These are phyloP conservation scores for Apogon talboti DNA, from an alignment of 2,797 vertebrate species.

Conservation along the genomic window DNA sequence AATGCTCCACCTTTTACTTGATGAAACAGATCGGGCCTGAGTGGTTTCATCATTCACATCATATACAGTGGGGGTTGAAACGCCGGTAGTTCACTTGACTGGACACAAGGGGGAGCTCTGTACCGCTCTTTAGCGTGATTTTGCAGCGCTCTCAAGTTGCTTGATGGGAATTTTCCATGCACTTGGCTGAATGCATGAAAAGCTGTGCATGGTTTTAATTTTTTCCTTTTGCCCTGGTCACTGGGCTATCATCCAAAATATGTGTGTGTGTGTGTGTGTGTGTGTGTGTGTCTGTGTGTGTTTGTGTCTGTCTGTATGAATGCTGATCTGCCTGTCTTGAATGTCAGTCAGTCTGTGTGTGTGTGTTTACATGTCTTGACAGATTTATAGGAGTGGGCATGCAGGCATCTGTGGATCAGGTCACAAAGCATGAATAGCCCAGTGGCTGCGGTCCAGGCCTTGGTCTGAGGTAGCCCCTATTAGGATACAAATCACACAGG, in stretches of 20 bases:
- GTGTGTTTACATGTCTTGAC: constrained; percentile 66
- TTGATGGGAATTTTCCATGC: constrained; percentile 82
- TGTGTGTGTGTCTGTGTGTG: constrained; percentile 62
- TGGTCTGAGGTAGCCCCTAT: constrained; percentile 69
- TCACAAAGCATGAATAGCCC: constrained; percentile 73
- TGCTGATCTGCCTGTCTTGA: constrained; percentile 39
- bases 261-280: constrained; percentile 33
- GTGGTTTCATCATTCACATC: constrained; percentile 39
- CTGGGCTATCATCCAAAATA: constrained; percentile 54
- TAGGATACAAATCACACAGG: constrained; percentile 71
- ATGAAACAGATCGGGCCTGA: constrained; percentile 44
- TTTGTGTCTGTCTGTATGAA: constrained; percentile 37
- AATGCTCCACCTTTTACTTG: constrained; percentile 46
- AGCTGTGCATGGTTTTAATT: constrained; percentile 65
- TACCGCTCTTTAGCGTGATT: constrained; percentile 12
- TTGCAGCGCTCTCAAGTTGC: constrained; percentile 32
- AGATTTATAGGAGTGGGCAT: constrained; percentile 71
- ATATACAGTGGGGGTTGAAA: not conserved
- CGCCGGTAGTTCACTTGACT: constrained; percentile 23
- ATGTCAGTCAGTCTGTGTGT: constrained; percentile 18
- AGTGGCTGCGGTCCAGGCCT: constrained; percentile 66
- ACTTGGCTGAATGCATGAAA: constrained; percentile 66
- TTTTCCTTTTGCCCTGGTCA: constrained; percentile 73
- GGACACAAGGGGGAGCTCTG: constrained; percentile 65
- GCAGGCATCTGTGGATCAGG: constrained; percentile 72